Percentiles rank a stretch among this genome's conserved stretches.
Conservation (phyloP, 2,113 vertebrate genomes). For the Triplophysa siluroides region DNA sequence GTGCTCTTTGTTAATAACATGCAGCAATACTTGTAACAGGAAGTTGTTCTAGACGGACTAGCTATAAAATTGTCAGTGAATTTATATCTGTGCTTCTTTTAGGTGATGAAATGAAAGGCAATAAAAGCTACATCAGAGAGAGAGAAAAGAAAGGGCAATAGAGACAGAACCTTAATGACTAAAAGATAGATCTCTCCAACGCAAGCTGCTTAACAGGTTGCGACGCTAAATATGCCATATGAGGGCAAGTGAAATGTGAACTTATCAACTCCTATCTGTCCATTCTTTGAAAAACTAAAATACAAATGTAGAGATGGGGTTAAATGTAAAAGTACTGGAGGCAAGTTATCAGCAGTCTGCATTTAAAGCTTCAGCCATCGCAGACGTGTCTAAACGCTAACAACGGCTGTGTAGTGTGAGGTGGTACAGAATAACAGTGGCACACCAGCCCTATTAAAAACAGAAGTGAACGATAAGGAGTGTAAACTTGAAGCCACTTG, state of each 20-base stretch:
- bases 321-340: not conserved
- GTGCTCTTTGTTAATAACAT: constrained; percentile 42
- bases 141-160: constrained; percentile 1
- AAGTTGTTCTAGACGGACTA: constrained; percentile 10
- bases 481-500: not conserved
- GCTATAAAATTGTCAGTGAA: constrained; percentile 12
- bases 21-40: constrained; percentile 42
- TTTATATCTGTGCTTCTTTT: constrained; percentile 46
- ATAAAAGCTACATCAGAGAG: constrained; percentile 33
- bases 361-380: not conserved
- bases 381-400: not conserved
- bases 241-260: not conserved
- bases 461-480: not conserved
- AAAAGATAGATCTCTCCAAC: not conserved
- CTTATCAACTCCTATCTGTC: not conserved
- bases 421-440: not conserved
- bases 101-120: constrained; percentile 10
- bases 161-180: not conserved
- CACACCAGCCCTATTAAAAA: not conserved
- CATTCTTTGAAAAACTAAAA: constrained; percentile 11
- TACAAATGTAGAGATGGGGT: not conserved
- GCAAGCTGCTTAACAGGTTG: not conserved
- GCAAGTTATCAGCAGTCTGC: not conserved
- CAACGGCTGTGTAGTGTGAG: not conserved
- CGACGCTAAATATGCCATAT: not conserved